Base-by-base conservation (phyloP, 2,113 vertebrate genomes). In the Cryptomyrus ogoouensis region DNA sequence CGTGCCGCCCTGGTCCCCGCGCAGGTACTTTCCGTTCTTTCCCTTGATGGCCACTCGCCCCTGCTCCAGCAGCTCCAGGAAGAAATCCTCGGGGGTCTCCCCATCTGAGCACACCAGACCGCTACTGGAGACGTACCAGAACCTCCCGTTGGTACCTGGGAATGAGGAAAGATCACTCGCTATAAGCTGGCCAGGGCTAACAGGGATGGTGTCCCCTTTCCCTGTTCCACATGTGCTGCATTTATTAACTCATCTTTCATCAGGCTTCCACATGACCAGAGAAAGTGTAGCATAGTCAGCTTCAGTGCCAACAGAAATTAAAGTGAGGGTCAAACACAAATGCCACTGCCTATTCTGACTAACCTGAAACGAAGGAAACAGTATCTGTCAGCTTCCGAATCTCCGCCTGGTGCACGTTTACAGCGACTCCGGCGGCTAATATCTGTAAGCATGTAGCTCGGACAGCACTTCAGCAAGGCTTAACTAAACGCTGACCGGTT, bases 51-150 rank as follows among this genome's bases (percentile, higher is more conserved):
- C 98, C 46, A 98, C 87, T 0, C 96, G 97, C 77, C 98, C 97
- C 1, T 96, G 96, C 90, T 97, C 98, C 49, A 96, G 94, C 90
- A 99, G 97, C 94, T 99, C 98, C 0, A 99, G 95, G 93, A 97
- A 97, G 95, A 99, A 99, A 88, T 99, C 97, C 91, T 99, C 98
- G 0, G 97, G 94, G 87, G 95, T 95, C 49, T 98, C 97, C 17
- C 98, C 97, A 0, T 99, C 98, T 1, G 97, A 96, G 94, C 97
- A 96, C 90, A 99, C 97, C 0, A 97, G 93, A 66, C 97, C 97
- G 10, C 95, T 97, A 95, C 96, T 96, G 46, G 97, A 96, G 15
- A 97, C 94, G 27, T 97, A 96, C 98, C 98, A 99, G 96, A 97
- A 99, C 93, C 96, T 97, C 74, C 96, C 97, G 44, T 95, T 94